Base-by-base conservation (phyloP, 2,888 invertebrate genomes). In the Cheilosia pagana region DNA sequence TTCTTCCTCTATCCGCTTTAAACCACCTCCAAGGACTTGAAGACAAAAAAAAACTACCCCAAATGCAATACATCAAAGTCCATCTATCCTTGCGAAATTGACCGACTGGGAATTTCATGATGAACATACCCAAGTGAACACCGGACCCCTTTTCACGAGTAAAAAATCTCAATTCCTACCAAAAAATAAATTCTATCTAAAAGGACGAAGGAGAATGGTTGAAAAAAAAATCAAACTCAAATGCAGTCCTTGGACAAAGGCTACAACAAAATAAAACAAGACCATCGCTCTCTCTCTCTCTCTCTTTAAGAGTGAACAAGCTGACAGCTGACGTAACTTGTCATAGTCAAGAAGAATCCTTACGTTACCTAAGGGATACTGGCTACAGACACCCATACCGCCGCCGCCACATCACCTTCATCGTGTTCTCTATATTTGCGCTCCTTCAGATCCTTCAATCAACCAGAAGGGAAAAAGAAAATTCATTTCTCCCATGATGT, bases 281-380 rank as follows among this genome's bases (percentile, higher is more conserved):
- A 71, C 81, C 28, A 2, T 28, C 25, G 6, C 25, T 25, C 28
- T 8, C 8, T 28, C 28, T 28, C 28, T 28, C 28, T 28, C 28
- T 78, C 63, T 78, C 63, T 78, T 62, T 43, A 81, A 81, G 75
- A 81, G 75, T 71, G 60, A 81, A 85, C 75, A 75, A 85, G 85
- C 81, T 85, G 85, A 85, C 85, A 85, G 85, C 85, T 85, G 85
- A 85, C 85, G 85, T 85, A 85, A 85, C 85, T 85, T 85, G 85
- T 85, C 85, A 85, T 85, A 85, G 85, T 85, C 81, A 85, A 85
- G 85, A 85, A 85, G 85, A 85, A 85, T 85, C 85, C 81, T 85
- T 81, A 85, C 57, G 76, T 81, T 81, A 85, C 85, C 85, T 81
- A 71, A 85, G 85, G 85, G 85, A 81, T 23, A 50, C 70, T 50